Base-by-base conservation (phyloP, 2,797 vertebrate genomes). In the Xerus rutilus region DNA sequence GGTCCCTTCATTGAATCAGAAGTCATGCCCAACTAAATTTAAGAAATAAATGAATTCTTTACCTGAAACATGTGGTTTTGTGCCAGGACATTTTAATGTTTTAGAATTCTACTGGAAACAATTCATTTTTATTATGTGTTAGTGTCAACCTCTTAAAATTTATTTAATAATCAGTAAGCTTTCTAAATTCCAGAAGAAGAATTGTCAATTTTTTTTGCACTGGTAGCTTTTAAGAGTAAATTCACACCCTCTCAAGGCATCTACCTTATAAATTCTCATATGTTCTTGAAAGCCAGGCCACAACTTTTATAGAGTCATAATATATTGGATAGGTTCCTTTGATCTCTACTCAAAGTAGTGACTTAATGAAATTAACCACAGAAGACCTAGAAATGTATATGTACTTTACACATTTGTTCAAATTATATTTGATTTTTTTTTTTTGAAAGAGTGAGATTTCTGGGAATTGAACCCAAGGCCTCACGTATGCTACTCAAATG, bases 181-280 rank as follows among this genome's bases (percentile, higher is more conserved):
- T 86, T 95, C 43, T 92, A 72, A 90, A 57, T 93, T 82, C 25
- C 49, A 52, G 47, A 90, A 81, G 17, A 94, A 25, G 7, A 91
- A 64, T 21, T 79, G 4, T 81, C 4, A 67, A 73, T 72, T 7
- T 7, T 35, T 13, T 95, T 84, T 83, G 21, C 35, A 73, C 23
- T 89, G 32, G 70, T 43, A 69, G 35, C 54, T 81, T 81, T 83
- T 8, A n/a, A 52, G 21, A 86, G 47, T 70, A 91, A 83, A 30
- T 62, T 86, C 62, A 84, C 2, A 90, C 14, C 39, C 20, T 81
- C 20, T 23, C 39, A 94, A 78, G 28, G 6, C 3, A 59, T 25
- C 47, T 85, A 30, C n/a, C 86, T 82, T 90, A 1, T 21, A 82
- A 39, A 10, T 45, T 73, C 28, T 93, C 13, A 67, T 30, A 85